Evolutionary conservation across 2,113 vertebrate species (phyloP).

Genomic region (Geococcyx californianus): DNA sequence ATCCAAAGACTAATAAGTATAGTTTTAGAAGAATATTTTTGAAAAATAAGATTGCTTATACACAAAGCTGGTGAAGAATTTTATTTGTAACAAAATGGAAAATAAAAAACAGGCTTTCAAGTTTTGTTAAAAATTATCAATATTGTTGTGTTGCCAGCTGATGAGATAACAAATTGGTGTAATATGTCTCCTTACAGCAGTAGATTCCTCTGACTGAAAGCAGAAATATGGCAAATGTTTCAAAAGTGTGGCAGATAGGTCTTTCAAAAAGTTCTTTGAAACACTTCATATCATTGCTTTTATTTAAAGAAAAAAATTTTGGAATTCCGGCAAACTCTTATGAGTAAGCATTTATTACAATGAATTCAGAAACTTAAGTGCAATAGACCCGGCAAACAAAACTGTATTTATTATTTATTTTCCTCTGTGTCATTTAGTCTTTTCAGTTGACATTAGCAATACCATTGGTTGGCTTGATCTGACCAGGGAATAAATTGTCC

Average conservation of each 20-base stretch:
- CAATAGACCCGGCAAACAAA: background rate
- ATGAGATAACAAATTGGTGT: background rate
- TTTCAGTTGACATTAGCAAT: background rate
- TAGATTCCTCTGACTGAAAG: background rate
- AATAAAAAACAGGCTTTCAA: background rate
- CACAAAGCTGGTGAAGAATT: background rate
- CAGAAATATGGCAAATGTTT: background rate
- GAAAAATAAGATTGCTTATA: background rate
- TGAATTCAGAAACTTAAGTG: background rate
- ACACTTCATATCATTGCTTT: background rate
- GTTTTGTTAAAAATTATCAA: background rate
- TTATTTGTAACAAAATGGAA: background rate
- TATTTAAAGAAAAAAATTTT: background rate
- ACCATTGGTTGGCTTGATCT: background rate
- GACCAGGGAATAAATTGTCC: background rate
- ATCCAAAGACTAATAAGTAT: background rate
- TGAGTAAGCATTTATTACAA: background rate
- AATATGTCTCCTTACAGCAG: background rate
- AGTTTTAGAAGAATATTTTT: background rate
- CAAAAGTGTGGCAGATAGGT: background rate
- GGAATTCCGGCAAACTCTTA: background rate
- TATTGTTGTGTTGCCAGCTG: background rate
- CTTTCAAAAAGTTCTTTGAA: background rate
- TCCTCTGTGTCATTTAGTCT: background rate
- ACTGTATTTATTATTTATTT: background rate